Base-by-base conservation (phyloP, 2,888 invertebrate species). In the Ferdinandea cuprea region DNA sequence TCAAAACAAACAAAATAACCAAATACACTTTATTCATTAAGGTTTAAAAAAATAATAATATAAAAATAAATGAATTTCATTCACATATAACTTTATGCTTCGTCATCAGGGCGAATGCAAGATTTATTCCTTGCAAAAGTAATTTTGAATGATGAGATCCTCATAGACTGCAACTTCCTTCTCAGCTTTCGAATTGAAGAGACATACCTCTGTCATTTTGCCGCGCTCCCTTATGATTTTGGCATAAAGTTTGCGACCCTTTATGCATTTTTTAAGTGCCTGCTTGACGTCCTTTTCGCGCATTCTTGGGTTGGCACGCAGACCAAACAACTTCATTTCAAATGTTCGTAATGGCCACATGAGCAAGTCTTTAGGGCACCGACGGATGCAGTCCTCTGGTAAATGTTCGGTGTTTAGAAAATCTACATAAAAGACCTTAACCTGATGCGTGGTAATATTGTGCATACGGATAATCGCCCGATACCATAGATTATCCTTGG, bases 401-500 rank as follows among this genome's bases (percentile, higher is more conserved):
- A 94, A 90, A 0, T 91, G 86, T 87, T 94, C 94, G 6, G 91
- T 89, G 86, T 95, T 95, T 1, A 96, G 95, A 87, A 93, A 96
- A 89, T 97, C 96, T 0, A 96, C 93, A 89, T 94, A 97, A 85
- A 92, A 91, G 0, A 96, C 93, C 86, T 92, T 92, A 0, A 95
- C 92, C 59, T 89, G 87, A 5, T 90, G 89, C 15, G 91, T 88
- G 0, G 87, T 86, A 35, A 91, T 88, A 84, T 92, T 91, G 58
- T 92, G 90, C 61, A 93, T 91, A 46, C 92, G 88, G 61, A 97
- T 92, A 11, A 92, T 87, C 0, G 94, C 96, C 77, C 97, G 92
- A 88, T 96, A 96, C 96, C 96, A 97, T 35, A 90, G 86, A 0
- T 91, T 91, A 87, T 96, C 95, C 61, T 92, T 92, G 0, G 91